Percentiles rank a stretch among this genome's conserved stretches.
Conservation (phyloP, 2,113 vertebrate species). For the Pyxicephalus adspersus region DNA sequence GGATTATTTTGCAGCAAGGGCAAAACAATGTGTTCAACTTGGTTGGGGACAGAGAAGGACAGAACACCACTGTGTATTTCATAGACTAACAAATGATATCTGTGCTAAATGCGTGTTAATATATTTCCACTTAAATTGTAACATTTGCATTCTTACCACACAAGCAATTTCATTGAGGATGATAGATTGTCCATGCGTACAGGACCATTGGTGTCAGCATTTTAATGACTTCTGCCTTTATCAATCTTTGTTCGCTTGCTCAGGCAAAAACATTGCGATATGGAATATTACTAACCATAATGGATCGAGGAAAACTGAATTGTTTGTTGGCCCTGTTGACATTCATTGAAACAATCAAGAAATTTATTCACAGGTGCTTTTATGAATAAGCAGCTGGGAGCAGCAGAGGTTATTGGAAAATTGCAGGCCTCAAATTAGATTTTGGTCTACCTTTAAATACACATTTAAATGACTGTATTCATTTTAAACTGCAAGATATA, state of each 20-base stretch:
- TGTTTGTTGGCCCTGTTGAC: slow-evolving; percentile 32
- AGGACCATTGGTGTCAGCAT: slow-evolving; percentile 23
- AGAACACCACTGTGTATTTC: slow-evolving; percentile 41
- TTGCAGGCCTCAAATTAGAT: slow-evolving; percentile 12
- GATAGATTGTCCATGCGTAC: slow-evolving; percentile 25
- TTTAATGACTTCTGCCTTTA: slow-evolving; percentile 31
- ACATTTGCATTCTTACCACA: slow-evolving; percentile 55
- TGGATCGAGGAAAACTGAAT: slow-evolving; percentile 25
- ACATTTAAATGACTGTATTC: too few species aligned
- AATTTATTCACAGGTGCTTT: slow-evolving; percentile 22
- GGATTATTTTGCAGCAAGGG: slow-evolving; percentile 50
- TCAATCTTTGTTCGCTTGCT: background rate
- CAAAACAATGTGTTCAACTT: slow-evolving; percentile 50
- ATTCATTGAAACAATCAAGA: slow-evolving; percentile 36
- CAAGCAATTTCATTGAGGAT: slow-evolving; percentile 40
- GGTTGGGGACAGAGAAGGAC: slow-evolving; percentile 28
- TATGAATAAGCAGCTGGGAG: slow-evolving; percentile 15
- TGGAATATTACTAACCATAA: slow-evolving; percentile 38
- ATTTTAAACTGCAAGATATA: too few species aligned
- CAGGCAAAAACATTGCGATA: slow-evolving; percentile 14
- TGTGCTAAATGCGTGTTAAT: slow-evolving; percentile 35
- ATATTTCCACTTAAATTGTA: background rate
- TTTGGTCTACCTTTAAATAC: background rate
- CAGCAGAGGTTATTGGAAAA: slow-evolving; percentile 10
- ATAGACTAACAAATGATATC: slow-evolving; percentile 45